These are phyloP conservation scores for Synanceia verrucosa DNA, from an alignment of 2,797 vertebrate species.

Conservation along the genomic window DNA sequence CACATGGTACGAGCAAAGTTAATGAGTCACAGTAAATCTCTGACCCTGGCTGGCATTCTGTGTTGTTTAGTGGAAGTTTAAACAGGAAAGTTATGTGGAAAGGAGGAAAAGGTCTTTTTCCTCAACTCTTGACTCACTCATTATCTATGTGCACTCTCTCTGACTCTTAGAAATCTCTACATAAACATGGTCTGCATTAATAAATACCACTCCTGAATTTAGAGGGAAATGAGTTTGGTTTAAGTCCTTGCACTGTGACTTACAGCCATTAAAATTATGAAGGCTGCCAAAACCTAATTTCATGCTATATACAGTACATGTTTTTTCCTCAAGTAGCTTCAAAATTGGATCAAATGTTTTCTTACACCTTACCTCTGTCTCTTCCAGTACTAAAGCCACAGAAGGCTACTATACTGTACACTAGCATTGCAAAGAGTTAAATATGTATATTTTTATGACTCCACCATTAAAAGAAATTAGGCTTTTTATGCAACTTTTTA, in stretches of 20 bases:
- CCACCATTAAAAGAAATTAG: not conserved
- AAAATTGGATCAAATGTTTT: not conserved
- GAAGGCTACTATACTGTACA: not conserved
- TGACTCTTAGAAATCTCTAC: conserved; percentile 7
- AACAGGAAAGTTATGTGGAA: conserved; percentile 16
- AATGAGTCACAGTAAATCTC: conserved; percentile 62
- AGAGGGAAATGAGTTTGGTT: not conserved
- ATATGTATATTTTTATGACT: not conserved
- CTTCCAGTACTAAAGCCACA: not conserved
- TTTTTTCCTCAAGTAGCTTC: not conserved
- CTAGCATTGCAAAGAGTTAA: not conserved
- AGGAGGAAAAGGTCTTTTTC: conserved; percentile 27
- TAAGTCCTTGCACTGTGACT: not conserved
- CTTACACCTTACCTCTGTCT: not conserved
- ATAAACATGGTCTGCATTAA: not conserved
- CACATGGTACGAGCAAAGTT: conserved; percentile 25
- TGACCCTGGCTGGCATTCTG: conserved; percentile 46
- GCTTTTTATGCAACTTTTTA: not conserved
- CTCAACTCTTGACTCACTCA: no score
- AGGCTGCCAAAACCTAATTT: not conserved
- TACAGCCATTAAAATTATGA: not conserved
- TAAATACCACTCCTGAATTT: not conserved
- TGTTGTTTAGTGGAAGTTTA: conserved; percentile 34
- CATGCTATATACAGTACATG: not conserved
- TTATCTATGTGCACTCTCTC: conserved; percentile 13